Evolutionary conservation across 2,113 vertebrate genomes (phyloP), one percentile per base, ranked within the genome.

Genomic region (Gorsachius goisagi): DNA sequence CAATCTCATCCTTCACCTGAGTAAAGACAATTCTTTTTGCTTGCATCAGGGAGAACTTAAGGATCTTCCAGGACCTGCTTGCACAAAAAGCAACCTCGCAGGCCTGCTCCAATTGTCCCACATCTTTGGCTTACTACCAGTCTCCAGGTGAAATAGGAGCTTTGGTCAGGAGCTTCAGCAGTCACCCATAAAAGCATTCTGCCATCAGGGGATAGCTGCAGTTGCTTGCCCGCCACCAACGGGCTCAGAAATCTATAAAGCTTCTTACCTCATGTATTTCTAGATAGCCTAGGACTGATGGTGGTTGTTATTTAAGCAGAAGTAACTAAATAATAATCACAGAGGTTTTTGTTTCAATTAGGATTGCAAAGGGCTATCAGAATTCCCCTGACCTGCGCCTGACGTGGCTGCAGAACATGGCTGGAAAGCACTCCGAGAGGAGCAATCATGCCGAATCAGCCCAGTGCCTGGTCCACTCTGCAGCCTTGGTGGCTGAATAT

Each of bases 341-440:
- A 56, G 69, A 53, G 32, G 28, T 49, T 95, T 91, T 92, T 20
- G 92, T 32, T 94, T 67, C 41, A 12, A 77, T 50, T 89, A 99
- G 99, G 97, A 99, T 99, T 81, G 99, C 99, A 16, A 99, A 99
- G 88, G 99, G 99, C 72, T 99, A 99, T 96, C 99, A 99, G 98
- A 99, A 99, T 2, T 99, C 99, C 33, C 99, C 99, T 5, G 99
- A 99, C 93, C 97, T 99, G 88, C 98, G 99, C 5, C 92, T 99
- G 85, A 99, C 99, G 0, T 99, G 99, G 99, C 97, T 99, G 82
- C 99, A 99, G 98, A 99, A 99, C 98, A 99, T 99, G 99, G 99
- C 99, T 8, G 99, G 99, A 55, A 99, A 99, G 67, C 99, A 99
- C 95, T 99, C 99, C 0, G 99, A 99, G 95, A 99, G 99, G 86